These are phyloP conservation scores for Entosphenus tridentatus DNA, from an alignment of 2,113 vertebrate species.

Conservation along the genomic window DNA sequence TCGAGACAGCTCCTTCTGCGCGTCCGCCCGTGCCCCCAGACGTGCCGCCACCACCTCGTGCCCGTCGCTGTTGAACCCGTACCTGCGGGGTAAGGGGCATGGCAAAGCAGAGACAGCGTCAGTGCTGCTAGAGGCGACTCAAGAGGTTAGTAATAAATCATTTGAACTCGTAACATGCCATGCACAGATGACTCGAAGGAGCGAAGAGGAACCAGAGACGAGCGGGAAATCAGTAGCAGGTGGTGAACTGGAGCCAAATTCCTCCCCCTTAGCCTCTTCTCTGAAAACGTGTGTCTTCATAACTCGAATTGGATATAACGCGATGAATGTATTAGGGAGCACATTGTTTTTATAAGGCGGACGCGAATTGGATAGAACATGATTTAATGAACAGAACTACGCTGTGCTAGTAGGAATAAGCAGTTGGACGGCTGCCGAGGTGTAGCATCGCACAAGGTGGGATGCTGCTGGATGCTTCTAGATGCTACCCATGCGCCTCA, in stretches of 20 bases:
- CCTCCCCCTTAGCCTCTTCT: not conserved
- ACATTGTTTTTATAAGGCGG: too few relatives aligned
- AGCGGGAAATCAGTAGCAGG: not conserved
- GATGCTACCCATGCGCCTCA: too few relatives aligned
- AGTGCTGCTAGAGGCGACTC: not conserved
- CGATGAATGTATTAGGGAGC: too few relatives aligned
- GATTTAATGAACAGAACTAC: too few relatives aligned
- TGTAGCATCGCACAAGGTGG: too few relatives aligned
- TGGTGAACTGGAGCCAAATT: not conserved
- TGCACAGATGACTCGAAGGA: not conserved
- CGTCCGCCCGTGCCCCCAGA: conserved; percentile 29
- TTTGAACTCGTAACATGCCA: not conserved
- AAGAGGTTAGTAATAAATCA: not conserved
- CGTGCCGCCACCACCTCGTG: conserved; percentile 29
- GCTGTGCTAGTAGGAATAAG: too few relatives aligned
- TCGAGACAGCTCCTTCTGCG: conserved; percentile 31
- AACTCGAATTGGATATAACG: too few relatives aligned
- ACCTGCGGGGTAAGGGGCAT: conserved; percentile 24
- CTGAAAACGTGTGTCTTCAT: too few relatives aligned
- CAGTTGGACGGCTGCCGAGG: too few relatives aligned
- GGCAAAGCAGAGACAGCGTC: too few relatives aligned
- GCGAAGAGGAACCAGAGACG: not conserved
- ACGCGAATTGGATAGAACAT: too few relatives aligned
- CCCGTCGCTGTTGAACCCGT: conserved; percentile 86
- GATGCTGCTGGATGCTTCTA: too few relatives aligned